Base-by-base conservation (phyloP, 2,888 invertebrate species). In the Pandemis cinnamomeana region DNA sequence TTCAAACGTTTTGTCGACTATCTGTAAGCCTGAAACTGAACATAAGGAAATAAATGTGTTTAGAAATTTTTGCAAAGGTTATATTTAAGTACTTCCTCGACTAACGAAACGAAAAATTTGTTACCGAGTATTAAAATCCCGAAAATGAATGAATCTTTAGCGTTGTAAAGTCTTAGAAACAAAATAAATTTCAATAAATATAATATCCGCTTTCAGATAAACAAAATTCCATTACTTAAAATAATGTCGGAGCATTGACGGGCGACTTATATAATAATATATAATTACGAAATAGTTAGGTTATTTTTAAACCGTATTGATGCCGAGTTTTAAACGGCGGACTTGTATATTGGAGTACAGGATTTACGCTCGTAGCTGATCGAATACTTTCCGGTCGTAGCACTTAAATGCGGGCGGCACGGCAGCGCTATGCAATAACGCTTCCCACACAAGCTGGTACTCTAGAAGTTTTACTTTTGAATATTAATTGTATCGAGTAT, bases 331-430 rank as follows among this genome's bases (percentile, higher is more conserved):
- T 15, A n/a, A 5, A 53, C 2, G 15, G 2, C 7, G 15, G n/a
- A n/a, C 15, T 8, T 5, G 55, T 55, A 55, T 55, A 55, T 55
- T 55, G 4, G 53, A 7, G 15, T 20, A 55, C 20, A 7, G 2
- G 20, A 8, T 20, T 20, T 55, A 20, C 7, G 7, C n/a, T 61
- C 61, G 61, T 61, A 42, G 42, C 61, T 42, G n/a, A 42, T 61
- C 61, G 61, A 61, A n/a, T n/a, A 41, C 61, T 61, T 41, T 13
- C 61, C 41, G 15, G 53, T 15, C 5, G 15, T 42, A 61, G 61
- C 61, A 61, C 61, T 61, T 42, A n/a, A 61, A 42, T 42, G 42
- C 42, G 42, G 61, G n/a, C 42, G 27, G 11, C 20, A 20, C 27
- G 27, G 60, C 13, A 41, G n/a, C n/a, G 53, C n/a, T 15, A 1